Base-by-base conservation (phyloP, 2,888 invertebrate species). In the Uropetala carovei region DNA sequence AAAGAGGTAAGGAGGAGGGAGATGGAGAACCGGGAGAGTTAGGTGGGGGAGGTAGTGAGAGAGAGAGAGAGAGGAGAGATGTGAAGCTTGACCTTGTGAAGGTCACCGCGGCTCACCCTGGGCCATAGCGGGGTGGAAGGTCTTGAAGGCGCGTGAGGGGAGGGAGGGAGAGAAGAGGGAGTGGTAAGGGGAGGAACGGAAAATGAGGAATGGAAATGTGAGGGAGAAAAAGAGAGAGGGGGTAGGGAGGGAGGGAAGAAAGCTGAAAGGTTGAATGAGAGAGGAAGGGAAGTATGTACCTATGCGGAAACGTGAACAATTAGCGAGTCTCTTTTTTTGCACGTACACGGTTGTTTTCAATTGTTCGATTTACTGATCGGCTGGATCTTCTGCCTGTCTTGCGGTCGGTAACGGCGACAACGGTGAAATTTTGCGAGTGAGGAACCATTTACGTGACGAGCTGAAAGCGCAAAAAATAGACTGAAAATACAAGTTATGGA, bases 51-150 rank as follows among this genome's bases (percentile, higher is more conserved):
- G 59, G 18, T 60, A 16, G n/a, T 43, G 13, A 27, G 16, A 43
- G 60, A 27, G 60, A 8, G 11, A 43, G 30, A 60, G 89, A 59
- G 75, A 22, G 57, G 57, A 8, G 57, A 59, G 89, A 43, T 11
- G 27, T 60, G 27, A 86, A 64, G 60, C 60, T 64, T 89, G 89
- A 89, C 89, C 89, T 89, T 89, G 89, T 89, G 89, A 89, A 89
- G 89, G 89, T 89, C 89, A 89, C 89, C 64, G 89, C 14, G 43
- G 89, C 27, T 64, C 60, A 64, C 89, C 89, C 64, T 43, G 89
- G 60, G 64, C 68, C 64, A 75, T 13, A 13, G 75, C 22, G 75
- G 75, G 27, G 75, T 22, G 75, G 75, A 11, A 16, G 60, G 60
- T 16, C 13, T 13, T 13, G 1, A 2, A 4, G 14, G 14, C 18